Evolutionary conservation across 2,888 invertebrate genomes (phyloP), one percentile per base, ranked within the genome.

Genomic region (Helobdella robusta): DNA sequence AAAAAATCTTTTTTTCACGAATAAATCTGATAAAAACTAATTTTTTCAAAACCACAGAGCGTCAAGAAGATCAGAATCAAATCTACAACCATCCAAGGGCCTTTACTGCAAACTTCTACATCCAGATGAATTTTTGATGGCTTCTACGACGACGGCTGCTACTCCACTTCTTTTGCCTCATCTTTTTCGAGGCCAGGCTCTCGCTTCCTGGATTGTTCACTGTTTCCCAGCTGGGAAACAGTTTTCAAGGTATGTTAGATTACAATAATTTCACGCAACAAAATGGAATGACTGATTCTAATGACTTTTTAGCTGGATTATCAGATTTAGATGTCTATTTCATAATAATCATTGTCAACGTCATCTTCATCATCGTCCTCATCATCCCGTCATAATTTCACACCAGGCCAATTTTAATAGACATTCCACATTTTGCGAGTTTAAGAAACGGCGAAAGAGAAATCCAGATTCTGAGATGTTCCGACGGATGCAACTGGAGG

Each of bases 361-460:
- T n/a, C n/a, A n/a, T n/a, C n/a, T n/a, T n/a, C n/a, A n/a, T n/a
- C n/a, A n/a, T n/a, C n/a, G n/a, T n/a, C n/a, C n/a, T n/a, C n/a
- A n/a, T n/a, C n/a, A n/a, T n/a, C n/a, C n/a, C n/a, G n/a, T n/a
- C n/a, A n/a, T n/a, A n/a, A n/a, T n/a, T n/a, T n/a, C n/a, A n/a
- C 36, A 1, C 4, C 50, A 65, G 65, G 5, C 60, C 65, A 23
- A 59, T 65, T 25, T 15, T 36, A 11, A 60, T 65, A 3, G 60
- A 46, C n/a, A 52, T 65, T 6, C 65, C 65, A 18, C 48, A 59
- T 32, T 30, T 65, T 30, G 65, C 65, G 18, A 48, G 48, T 11
- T 34, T 65, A 18, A 46, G 30, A 18, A 35, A 48, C 11, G 40
- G 65, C 25, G 65, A 60, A n/a, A 59, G 59, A 15, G 65, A 65